A percentile compares a stretch with the other conserved stretches of the same genome.
Evolutionary conservation across 2,888 invertebrate species (phyloP).

Genomic region (Ochlodes sylvanus): DNA sequence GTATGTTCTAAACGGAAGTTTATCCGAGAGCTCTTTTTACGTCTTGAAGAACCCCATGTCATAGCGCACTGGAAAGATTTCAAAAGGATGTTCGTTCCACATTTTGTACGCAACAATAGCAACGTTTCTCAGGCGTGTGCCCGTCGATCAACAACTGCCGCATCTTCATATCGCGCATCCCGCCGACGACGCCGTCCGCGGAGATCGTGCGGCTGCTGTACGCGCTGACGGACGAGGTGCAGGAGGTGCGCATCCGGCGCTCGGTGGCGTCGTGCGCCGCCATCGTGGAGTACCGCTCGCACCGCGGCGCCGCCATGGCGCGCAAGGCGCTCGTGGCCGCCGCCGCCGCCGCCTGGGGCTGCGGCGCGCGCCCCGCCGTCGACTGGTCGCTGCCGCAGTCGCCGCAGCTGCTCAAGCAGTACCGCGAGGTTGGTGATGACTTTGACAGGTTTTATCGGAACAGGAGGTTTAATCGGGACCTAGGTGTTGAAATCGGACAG

Average conservation of each 20-base stretch:
- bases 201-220: slow-evolving; percentile 86
- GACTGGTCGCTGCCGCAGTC: slow-evolving; percentile 82
- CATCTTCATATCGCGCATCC: slow-evolving; percentile 86
- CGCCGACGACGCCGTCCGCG: slow-evolving; percentile 85
- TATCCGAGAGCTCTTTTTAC: no score
- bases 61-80: no score
- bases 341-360: slow-evolving; percentile 79
- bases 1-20: no score
- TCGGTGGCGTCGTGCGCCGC: slow-evolving; percentile 84
- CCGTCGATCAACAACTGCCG: slow-evolving; percentile 91
- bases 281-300: slow-evolving; percentile 89
- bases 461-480: no score
- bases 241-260: slow-evolving; percentile 77
- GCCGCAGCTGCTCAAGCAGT: slow-evolving; percentile 73
- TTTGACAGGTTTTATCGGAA: neutral
- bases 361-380: slow-evolving; percentile 75
- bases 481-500: no score
- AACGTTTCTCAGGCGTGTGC: slow-evolving; percentile 84
- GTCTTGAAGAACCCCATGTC: no score
- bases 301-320: slow-evolving; percentile 86
- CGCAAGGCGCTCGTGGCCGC: slow-evolving; percentile 82
- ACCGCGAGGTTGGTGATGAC: slow-evolving; percentile 65
- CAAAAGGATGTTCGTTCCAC: no score
- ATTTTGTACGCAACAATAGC: no score
- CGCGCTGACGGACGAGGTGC: slow-evolving; percentile 78